Conservation (phyloP, 2,797 vertebrate genomes). For the Carcharodon carcharias region DNA sequence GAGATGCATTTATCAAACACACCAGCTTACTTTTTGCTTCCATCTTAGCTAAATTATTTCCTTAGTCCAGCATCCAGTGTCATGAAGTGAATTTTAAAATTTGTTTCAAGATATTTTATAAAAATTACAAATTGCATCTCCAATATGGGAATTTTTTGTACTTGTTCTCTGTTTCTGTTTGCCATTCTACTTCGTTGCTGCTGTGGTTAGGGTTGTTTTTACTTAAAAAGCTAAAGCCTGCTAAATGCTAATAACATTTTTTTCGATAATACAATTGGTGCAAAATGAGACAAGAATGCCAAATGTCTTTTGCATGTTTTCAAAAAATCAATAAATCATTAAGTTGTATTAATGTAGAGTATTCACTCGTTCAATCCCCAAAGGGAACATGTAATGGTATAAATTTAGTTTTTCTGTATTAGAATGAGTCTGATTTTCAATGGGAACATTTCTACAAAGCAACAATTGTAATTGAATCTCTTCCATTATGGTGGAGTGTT, state of each 20-base stretch:
- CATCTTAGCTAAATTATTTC: neutral
- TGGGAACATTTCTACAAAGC: neutral
- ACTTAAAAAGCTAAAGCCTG: neutral
- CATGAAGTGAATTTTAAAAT: neutral
- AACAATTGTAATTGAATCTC: neutral
- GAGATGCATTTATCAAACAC: neutral
- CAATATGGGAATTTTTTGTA: neutral
- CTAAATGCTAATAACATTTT: neutral
- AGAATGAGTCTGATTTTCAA: neutral
- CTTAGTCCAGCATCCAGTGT: neutral
- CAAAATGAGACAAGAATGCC: neutral
- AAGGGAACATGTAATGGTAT: neutral
- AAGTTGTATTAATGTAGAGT: neutral
- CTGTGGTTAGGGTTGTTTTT: neutral
- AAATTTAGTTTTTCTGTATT: neutral
- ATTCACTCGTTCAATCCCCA: neutral
- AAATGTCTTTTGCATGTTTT: neutral
- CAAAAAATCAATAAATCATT: neutral
- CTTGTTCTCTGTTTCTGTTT: neutral
- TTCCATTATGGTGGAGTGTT: neutral
- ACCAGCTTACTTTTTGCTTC: neutral
- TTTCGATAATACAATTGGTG: neutral
- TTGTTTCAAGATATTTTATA: neutral
- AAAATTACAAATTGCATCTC: neutral
- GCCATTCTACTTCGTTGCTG: neutral